A percentile compares a stretch with the other conserved stretches of the same genome.
Conservation (phyloP, 2,797 vertebrate species). For the Spheniscus humboldti region DNA sequence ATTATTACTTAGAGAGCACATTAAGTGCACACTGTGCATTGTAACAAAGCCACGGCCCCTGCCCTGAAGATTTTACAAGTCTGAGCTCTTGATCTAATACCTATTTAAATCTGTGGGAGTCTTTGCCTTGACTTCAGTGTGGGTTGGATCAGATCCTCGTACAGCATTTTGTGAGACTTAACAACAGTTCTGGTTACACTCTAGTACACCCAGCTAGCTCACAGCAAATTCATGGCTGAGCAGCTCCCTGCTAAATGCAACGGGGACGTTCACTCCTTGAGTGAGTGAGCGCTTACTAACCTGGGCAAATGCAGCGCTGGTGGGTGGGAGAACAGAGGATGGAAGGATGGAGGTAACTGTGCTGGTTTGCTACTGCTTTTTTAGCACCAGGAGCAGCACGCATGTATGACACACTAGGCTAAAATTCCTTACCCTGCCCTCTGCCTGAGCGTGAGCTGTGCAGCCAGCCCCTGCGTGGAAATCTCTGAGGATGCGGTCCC, state of each 20-base stretch:
- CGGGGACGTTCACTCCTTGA: neutral
- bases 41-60: constrained; percentile 14
- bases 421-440: neutral
- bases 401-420: neutral
- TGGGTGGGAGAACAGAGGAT: neutral
- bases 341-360: neutral
- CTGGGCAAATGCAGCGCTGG: neutral
- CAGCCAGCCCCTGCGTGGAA: neutral
- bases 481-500: neutral
- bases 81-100: constrained; percentile 12
- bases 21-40: neutral
- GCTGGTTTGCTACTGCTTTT: neutral
- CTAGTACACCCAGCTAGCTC: neutral
- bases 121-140: constrained; percentile 4
- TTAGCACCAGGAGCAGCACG: neutral
- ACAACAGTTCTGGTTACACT: neutral
- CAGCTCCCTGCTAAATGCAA: neutral
- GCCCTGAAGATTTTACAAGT: constrained; percentile 29
- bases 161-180: neutral
- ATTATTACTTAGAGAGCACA: constrained; percentile 12
- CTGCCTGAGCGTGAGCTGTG: neutral
- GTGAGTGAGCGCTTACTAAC: neutral
- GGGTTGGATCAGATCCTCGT: neutral
- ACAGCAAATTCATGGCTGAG: neutral
- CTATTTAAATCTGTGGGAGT: constrained; percentile 32